Base-by-base conservation (phyloP, 92 coral and sea anemone species). In the Phenganax marumi region DNA sequence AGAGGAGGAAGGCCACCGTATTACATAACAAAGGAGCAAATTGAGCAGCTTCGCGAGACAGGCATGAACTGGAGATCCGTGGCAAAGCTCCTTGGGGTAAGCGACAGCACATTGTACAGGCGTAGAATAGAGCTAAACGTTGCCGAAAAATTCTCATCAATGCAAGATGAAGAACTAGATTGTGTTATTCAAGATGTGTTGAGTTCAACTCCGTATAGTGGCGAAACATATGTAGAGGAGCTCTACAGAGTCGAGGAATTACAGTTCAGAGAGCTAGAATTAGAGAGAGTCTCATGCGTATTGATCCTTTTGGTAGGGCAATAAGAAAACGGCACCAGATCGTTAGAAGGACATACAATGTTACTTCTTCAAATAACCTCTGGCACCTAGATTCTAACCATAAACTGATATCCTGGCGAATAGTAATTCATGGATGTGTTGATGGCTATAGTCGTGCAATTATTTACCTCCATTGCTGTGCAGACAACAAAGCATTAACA, bases 281-380 rank as follows among this genome's bases (percentile, higher is more conserved):
- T 43, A 86, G 90, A 82, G 90, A 75, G 55, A 89, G 87, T 77
- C 78, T 86, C 86, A 54, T 69, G 61, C 60, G 90, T 73, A 76
- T 86, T 75, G 90, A 89, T 82, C 89, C 87, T 76, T 54, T 87
- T 71, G 92, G 84, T 17, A 89, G 92, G 87, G 92, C 92, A 63
- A 71, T 89, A 70, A 89, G 90, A 71, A 43, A 51, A 70, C 57
- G 83, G 61, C 84, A 79, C 65, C 88, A 83, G 46, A 87, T 89
- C 81, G 84, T 70, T 76, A 62, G 88, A 87, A 83, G 88, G 76
- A 66, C 80, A 57, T 89, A 84, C 90, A 77, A 87, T 66, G 78
- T 73, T 0, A 51, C 57, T 73, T 3, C 78, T 55, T 33, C 78
- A 18, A 47, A 46, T 47, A n/a, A 73, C 26, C 58, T 73, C 24